These are phyloP conservation scores for Lamellibrachia satsuma DNA, from an alignment of 2,888 invertebrate genomes.

Conservation along the genomic window DNA sequence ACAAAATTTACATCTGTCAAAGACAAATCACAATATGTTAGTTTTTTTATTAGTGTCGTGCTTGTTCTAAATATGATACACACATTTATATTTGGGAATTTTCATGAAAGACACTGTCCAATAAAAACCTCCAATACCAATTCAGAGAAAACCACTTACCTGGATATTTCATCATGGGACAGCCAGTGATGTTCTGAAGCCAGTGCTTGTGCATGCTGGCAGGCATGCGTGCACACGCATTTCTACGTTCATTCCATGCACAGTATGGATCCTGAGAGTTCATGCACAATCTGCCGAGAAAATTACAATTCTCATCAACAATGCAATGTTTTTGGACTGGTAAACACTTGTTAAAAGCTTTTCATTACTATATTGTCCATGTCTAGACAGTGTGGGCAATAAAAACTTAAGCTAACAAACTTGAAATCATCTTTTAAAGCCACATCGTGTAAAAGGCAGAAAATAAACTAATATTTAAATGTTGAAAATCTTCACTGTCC, in stretches of 20 bases:
- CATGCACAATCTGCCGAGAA: conserved; percentile 72
- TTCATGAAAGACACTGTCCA: too few species aligned
- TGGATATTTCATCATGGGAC: conserved; percentile 70
- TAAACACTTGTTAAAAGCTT: background rate
- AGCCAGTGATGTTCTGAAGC: conserved; percentile 77
- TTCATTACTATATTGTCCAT: background rate
- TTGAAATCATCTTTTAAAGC: background rate
- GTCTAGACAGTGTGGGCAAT: background rate
- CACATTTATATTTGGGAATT: too few species aligned
- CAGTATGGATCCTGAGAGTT: conserved; percentile 92
- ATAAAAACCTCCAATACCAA: too few species aligned
- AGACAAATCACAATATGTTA: background rate
- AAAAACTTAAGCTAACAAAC: background rate
- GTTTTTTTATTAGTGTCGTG: background rate
- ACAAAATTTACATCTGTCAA: background rate
- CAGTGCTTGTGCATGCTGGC: conserved; percentile 75
- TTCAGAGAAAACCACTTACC: conserved; percentile 42
- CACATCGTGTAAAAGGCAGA: background rate
- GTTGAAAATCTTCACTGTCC: background rate
- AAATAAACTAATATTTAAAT: background rate
- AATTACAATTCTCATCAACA: background rate
- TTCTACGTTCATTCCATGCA: conserved; percentile 85
- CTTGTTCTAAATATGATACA: too few species aligned
- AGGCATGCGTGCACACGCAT: conserved; percentile 79
- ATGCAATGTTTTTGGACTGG: background rate